Evolutionary conservation across 1,140 invertebrate species (phyloP).

Genomic region (Formica selysi): DNA sequence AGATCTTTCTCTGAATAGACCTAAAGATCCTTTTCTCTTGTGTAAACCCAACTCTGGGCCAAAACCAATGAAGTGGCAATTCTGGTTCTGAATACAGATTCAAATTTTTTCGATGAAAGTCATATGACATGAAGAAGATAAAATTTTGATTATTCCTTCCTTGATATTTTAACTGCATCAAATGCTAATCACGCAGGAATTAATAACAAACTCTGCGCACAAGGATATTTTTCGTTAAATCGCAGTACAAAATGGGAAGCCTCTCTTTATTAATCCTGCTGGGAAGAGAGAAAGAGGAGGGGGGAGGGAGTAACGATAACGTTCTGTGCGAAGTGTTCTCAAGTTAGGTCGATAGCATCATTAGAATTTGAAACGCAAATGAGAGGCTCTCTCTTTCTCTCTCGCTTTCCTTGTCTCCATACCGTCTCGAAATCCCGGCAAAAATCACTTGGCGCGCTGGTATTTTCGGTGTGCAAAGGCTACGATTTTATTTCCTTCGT

Average conservation of each 20-base stretch:
- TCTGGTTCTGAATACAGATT: neutral
- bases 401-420: constrained; percentile 41
- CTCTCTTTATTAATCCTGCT: constrained; percentile 66
- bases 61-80: no score
- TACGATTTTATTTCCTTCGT: constrained; percentile 67
- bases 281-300: neutral
- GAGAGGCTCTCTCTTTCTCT: constrained; percentile 46
- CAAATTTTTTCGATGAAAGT: neutral
- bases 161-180: constrained; percentile 26
- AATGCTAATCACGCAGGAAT: constrained; percentile 25
- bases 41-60: no score
- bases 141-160: constrained; percentile 5
- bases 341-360: constrained; percentile 69
- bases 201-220: constrained; percentile 30
- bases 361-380: constrained; percentile 75
- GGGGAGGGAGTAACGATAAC: constrained; percentile 53
- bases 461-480: constrained; percentile 62
- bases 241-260: constrained; percentile 38
- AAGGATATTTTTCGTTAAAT: constrained; percentile 31
- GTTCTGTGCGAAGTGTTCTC: constrained; percentile 68
- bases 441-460: constrained; percentile 68
- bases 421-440: constrained; percentile 66
- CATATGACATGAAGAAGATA: neutral
- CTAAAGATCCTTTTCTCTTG: no score
- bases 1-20: no score